Base-by-base conservation (phyloP, 2,797 vertebrate species). In the Thalassophryne amazonica region DNA sequence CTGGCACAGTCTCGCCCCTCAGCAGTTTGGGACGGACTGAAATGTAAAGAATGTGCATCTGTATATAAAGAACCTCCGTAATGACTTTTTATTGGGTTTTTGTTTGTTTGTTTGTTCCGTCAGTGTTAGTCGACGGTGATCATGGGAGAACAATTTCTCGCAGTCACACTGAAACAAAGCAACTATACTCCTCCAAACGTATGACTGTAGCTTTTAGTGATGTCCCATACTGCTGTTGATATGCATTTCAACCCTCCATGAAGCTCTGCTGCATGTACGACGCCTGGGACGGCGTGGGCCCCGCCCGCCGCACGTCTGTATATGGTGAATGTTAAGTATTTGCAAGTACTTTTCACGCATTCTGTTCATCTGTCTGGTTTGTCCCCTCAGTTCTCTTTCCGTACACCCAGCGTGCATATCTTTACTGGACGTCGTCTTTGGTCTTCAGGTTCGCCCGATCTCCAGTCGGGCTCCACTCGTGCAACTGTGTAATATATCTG, bases 311-410 rank as follows among this genome's bases (percentile, higher is more conserved):
- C 85, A 82, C 88, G 86, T 91, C 84, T 94, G 93, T 97, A 95
- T 90, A 95, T 96, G 95, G 81, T 94, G 89, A 92, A 91, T 93
- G 92, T 95, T 92, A 88, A 91, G 91, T 97, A 94, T 95, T 94
- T 94, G 85, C 90, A 90, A 92, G 87, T 92, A 89, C 81, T 85
- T 87, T 30, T 80, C 76, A 81, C 85, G 80, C 80, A 81, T 78
- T 49, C n/a, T n/a, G 36, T 81, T 77, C 24, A 50, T 67, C 58
- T 83, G 80, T 78, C 66, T 46, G 83, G 57, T 57, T 33, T 15
- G n/a, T 15, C 51, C 30, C 18, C 14, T 42, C 33, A n/a, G 13
- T 56, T 57, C 20, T 3, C 38, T 66, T 46, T 33, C 50, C 40
- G 60, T 50, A 42, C 29, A 80, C 73, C 74, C 69, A 55, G 81